A percentile compares a stretch with the other conserved stretches of the same genome.
These are phyloP conservation scores for Lipophrys pholis DNA, from an alignment of 2,113 vertebrate species.

Conservation along the genomic window DNA sequence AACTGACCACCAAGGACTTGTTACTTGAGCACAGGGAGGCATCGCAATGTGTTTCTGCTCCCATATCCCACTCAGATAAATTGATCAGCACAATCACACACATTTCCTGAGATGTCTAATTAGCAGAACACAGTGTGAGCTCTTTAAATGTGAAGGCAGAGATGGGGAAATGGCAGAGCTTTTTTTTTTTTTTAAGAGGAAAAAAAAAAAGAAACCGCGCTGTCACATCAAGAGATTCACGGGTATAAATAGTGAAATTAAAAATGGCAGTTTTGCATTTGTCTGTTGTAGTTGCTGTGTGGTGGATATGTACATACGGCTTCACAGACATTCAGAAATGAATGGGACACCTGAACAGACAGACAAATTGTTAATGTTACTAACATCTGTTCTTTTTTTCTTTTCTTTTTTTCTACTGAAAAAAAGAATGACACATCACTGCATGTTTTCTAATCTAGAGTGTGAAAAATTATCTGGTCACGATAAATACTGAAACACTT, in stretches of 20 bases:
- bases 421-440: background rate
- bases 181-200: background rate
- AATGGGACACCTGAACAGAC: background rate
- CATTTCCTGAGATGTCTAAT: constrained; percentile 11
- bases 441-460: background rate
- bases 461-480: background rate
- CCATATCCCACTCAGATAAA: background rate
- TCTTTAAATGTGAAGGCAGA: background rate
- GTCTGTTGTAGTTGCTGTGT: background rate
- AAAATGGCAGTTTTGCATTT: constrained; percentile 6
- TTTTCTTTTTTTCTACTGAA: background rate
- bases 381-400: background rate
- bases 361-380: background rate
- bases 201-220: background rate
- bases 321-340: background rate
- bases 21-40: background rate
- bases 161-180: background rate
- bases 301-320: background rate
- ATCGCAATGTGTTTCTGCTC: constrained; percentile 3
- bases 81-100: background rate
- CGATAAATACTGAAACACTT: background rate
- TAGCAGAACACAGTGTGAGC: constrained; percentile 1
- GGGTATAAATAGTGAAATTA: constrained; percentile 13
- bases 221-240: background rate
- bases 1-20: background rate